A percentile compares a stretch with the other conserved stretches of the same genome.
These are phyloP conservation scores for Brachyptera putata DNA, from an alignment of 2,888 invertebrate species.

Conservation along the genomic window DNA sequence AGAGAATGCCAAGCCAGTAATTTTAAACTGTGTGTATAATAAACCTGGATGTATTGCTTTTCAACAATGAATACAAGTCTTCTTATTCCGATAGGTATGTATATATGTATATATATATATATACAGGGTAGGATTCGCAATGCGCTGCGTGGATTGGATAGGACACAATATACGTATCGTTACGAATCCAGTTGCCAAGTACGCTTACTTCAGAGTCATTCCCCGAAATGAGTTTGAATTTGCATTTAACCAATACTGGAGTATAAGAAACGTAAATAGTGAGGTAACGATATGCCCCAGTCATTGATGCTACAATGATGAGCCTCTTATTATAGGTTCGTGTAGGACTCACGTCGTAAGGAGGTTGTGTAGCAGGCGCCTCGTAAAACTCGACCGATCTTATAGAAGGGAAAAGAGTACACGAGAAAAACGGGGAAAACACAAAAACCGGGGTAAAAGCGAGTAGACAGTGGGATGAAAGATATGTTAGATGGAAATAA, in stretches of 20 bases:
- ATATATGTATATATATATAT: no score
- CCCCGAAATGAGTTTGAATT: slow-evolving; percentile 11
- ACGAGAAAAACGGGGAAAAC: no score
- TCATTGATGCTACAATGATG: neutral
- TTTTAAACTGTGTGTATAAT: neutral
- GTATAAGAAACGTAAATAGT: neutral
- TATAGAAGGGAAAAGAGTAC: neutral
- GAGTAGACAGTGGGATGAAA: neutral
- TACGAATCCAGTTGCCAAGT: no score
- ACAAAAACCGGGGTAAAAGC: neutral
- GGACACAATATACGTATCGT: no score
- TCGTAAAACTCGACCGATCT: neutral
- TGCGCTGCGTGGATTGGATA: no score
- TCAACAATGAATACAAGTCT: no score
- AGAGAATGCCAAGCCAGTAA: neutral
- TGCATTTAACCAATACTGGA: neutral
- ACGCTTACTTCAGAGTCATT: slow-evolving; percentile 3
- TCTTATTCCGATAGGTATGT: no score
- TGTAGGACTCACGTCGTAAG: no score
- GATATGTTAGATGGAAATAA: neutral
- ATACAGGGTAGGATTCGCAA: no score
- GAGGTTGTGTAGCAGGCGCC: no score
- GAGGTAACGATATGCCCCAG: neutral
- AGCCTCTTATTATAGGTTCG: no score
- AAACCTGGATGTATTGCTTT: slow-evolving; percentile 3